These are phyloP conservation scores for Agrotis exclamationis DNA, from an alignment of 2,888 invertebrate genomes.

Conservation along the genomic window DNA sequence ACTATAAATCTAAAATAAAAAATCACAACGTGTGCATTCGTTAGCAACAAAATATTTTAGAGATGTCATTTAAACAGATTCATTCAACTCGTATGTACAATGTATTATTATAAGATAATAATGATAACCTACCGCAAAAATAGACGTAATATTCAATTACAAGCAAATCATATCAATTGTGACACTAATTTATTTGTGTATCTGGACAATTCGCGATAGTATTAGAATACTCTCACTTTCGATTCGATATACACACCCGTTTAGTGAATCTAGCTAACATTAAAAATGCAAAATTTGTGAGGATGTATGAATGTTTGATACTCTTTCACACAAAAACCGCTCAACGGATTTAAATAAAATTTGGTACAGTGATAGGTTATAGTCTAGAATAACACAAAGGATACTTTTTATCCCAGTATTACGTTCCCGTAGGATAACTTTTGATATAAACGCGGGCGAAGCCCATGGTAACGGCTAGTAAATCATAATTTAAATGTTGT, in stretches of 20 bases:
- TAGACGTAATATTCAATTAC: conserved; percentile 58
- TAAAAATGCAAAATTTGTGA: too few species aligned
- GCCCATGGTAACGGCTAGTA: too few species aligned
- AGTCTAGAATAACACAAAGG: too few species aligned
- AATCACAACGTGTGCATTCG: conserved; percentile 30
- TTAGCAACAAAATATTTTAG: conserved; percentile 51
- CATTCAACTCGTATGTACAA: conserved; percentile 38
- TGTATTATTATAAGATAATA: conserved; percentile 31
- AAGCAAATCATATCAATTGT: conserved; percentile 38
- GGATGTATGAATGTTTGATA: too few species aligned
- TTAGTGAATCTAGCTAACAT: background rate
- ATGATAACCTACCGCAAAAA: conserved; percentile 55
- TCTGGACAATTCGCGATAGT: conserved; percentile 50
- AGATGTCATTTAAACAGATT: conserved; percentile 25
- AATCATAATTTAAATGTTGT: too few species aligned
- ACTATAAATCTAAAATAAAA: conserved; percentile 20
- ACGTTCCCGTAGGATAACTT: too few species aligned
- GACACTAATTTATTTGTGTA: conserved; percentile 46
- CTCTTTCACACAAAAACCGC: too few species aligned
- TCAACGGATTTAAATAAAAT: too few species aligned
- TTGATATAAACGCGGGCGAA: too few species aligned
- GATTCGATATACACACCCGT: conserved; percentile 2
- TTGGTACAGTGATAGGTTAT: too few species aligned
- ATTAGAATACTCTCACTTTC: conserved; percentile 32
- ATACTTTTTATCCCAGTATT: too few species aligned